Base-by-base conservation (phyloP, 2,797 vertebrate species). In the Halcyon smyrnensis region DNA sequence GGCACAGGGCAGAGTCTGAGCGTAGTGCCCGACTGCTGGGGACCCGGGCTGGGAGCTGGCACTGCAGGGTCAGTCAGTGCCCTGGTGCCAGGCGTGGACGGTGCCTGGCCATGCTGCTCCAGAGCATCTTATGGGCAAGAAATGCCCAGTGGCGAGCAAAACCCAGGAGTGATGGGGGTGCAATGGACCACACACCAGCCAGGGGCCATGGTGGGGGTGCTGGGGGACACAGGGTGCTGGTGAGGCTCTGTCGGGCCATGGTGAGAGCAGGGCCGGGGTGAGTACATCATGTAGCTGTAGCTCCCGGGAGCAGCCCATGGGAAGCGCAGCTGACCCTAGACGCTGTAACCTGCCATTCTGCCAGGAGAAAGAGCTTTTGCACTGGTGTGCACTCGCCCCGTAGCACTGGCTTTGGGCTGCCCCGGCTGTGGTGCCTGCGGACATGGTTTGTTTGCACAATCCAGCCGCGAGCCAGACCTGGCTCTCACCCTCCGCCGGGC, bases 61-160 rank as follows among this genome's bases (percentile, higher is more conserved):
- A 5, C 45, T 14, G 51, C 18, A 5, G 50, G 21, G 6, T 11
- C 30, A 11, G 37, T 4, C 30, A 19, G 25, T 27, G 20, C 9
- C 54, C 50, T 11, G 9, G 19, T 2, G n/a, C 8, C 19, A 2
- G n/a, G 25, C 1, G 0, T 3, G 15, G 3, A 28, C 2, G 1
- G 54, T 12, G 17, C n/a, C 10, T 4, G 0, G 11, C 11, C 15
- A 2, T 0, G 3, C 65, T 9, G 65, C 59, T 32, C 45, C 27
- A 10, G 43, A 37, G 28, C 60, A 37, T 12, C 50, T 81, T 19
- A 11, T 5, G 3, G 24, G 25, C 36, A 41, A 46, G 63, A 62
- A 80, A n/a, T 3, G 1, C 43, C 19, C 56, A 3, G 23, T 20
- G n/a, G 11, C 11, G 50, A 39, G 30, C 30, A 43, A 41, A 71